Percentiles rank a stretch among this genome's conserved stretches.
phyloP scores from a whole-genome alignment of 2,797 vertebrate genomes.

The Hozukius guyotensis region DNA sequence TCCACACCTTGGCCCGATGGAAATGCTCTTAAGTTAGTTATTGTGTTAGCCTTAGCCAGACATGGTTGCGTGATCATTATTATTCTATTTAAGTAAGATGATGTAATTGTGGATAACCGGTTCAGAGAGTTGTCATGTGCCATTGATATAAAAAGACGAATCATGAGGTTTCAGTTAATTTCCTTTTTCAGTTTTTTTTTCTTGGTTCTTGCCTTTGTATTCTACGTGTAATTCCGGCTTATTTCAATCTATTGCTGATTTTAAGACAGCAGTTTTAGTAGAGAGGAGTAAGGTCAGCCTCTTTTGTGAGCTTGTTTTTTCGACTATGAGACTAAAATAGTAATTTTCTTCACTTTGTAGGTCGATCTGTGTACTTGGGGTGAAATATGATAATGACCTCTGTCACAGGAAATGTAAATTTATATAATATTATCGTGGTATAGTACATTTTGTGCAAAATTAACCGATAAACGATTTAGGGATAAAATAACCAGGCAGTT shows the following conservation, averaged over 20 bases:
- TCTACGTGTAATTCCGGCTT: neutral
- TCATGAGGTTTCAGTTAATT: conserved; percentile 13
- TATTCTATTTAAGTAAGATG: conserved; percentile 24
- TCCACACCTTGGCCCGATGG: conserved; percentile 24
- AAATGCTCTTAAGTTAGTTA: conserved; percentile 3
- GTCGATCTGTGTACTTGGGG: neutral
- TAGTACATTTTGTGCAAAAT: too few relatives aligned
- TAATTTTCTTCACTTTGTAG: neutral
- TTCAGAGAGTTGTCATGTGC: conserved; percentile 10
- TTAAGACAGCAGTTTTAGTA: neutral
- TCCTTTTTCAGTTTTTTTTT: neutral
- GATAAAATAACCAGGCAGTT: neutral
- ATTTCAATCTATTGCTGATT: neutral
- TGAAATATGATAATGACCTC: neutral
- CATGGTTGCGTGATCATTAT: neutral
- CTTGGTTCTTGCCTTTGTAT: neutral
- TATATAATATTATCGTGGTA: neutral
- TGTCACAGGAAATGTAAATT: neutral
- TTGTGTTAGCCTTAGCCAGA: neutral
- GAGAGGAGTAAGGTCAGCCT: neutral
- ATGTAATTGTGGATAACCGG: conserved; percentile 17
- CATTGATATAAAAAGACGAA: conserved; percentile 10
- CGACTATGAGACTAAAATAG: neutral
- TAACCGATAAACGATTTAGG: too few relatives aligned
- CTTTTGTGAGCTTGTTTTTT: neutral